Evolutionary conservation across 2,113 vertebrate species (phyloP).

Genomic region (Catharus minimus): DNA sequence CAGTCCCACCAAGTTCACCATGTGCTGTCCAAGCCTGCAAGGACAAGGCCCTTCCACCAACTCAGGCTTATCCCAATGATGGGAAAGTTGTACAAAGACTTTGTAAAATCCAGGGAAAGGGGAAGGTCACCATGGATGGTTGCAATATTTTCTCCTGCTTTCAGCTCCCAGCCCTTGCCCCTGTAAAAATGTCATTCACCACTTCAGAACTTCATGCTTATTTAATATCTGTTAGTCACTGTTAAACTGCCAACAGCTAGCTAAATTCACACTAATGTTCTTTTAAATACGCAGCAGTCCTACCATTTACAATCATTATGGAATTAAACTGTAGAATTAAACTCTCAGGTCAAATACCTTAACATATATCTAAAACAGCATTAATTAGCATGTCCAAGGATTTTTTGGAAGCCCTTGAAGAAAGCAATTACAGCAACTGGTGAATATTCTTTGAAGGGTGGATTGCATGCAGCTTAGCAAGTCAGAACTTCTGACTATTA

Average conservation of each 20-base stretch:
- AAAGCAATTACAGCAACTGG: constrained; percentile 56
- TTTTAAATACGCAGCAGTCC: constrained; percentile 47
- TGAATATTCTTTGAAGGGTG: constrained; percentile 63
- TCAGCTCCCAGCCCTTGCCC: neutral
- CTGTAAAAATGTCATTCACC: constrained; percentile 59
- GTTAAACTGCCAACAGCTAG: constrained; percentile 56
- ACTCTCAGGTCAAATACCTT: constrained; percentile 60
- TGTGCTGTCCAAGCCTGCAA: neutral
- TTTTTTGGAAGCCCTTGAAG: constrained; percentile 63
- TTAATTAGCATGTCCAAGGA: constrained; percentile 63
- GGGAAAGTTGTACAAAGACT: neutral
- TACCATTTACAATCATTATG: constrained; percentile 56
- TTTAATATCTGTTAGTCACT: constrained; percentile 65
- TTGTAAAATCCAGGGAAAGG: neutral
- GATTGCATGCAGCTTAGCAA: constrained; percentile 49
- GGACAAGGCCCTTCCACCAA: neutral
- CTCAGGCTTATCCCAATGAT: fast-evolving
- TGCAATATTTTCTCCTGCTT: constrained; percentile 32
- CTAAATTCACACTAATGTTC: constrained; percentile 52
- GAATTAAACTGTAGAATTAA: constrained; percentile 58
- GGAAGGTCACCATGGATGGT: constrained; percentile 13
- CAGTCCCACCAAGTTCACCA: neutral
- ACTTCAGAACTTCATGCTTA: constrained; percentile 50
- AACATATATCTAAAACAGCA: constrained; percentile 54
- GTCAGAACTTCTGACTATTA: constrained; percentile 66